Evolutionary conservation across 2,797 vertebrate species (phyloP), one percentile per base, ranked within the genome.

Genomic region (Huso huso): DNA sequence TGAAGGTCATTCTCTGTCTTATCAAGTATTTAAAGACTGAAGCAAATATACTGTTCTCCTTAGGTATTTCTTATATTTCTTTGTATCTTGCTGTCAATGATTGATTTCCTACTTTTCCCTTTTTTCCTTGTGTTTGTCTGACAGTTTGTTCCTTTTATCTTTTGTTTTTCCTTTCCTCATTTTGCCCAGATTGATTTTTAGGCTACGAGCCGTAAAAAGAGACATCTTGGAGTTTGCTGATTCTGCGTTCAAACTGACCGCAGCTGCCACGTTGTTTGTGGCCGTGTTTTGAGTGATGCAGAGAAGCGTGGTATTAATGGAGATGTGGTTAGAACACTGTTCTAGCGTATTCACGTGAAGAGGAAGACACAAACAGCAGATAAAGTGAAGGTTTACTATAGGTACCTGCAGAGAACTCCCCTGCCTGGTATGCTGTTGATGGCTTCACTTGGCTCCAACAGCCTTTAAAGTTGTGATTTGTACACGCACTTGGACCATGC

Each of bases 261-360:
- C 15, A 63, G 18, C 62, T 66, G 66, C 63, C 64, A 66, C 59
- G 8, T 67, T 64, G 66, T 62, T 66, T 4, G 51, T 61, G 37
- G 62, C 55, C 50, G 18, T 49, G 62, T 63, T 48, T 37, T 58
- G 7, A n/a, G 55, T 58, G 55, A 13, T 6, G 8, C 55, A 15
- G 13, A 55, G 6, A 51, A 52, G n/a, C 53, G n/a, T 55, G 18
- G 18, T 18, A 18, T 18, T 18, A 18, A 18, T 18, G 18, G 18
- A 18, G 18, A 18, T 2, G 18, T 18, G 53, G 53, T 7, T 55
- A 55, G n/a, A 10, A 10, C 53, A 10, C 10, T 10, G 9, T 55
- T 55, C 53, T 55, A 55, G 53, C 1, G 53, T 55, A 55, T 76
- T 72, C 81, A 85, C 84, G 84, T 82, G 84, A 81, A 81, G 71